phyloP scores from a whole-genome alignment of 1,140 invertebrate species.

The Drosophila kikkawai region DNA sequence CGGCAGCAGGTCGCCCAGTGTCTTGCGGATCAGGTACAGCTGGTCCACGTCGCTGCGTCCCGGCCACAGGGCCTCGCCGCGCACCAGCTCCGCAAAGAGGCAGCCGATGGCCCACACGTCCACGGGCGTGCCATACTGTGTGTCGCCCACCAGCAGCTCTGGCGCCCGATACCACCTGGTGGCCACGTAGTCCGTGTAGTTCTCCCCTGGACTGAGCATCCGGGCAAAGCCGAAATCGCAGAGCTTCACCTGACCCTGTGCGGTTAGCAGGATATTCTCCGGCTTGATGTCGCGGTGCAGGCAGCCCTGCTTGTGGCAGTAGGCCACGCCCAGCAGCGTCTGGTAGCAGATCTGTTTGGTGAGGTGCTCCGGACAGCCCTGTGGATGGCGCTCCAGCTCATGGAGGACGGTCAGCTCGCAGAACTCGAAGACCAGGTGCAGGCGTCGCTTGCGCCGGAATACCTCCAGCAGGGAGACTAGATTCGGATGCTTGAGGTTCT shows the following conservation, averaged over 20 bases:
- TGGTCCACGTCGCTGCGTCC: conserved; percentile 99
- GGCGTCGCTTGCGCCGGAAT: conserved; percentile 97
- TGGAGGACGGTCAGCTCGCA: conserved; percentile 98
- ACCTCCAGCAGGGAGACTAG: conserved; percentile 99
- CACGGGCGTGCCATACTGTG: conserved; percentile 97
- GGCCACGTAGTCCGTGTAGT: conserved; percentile 99
- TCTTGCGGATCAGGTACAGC: conserved; percentile 97
- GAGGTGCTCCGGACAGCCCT: conserved; percentile 93
- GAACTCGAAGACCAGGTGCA: conserved; percentile 99
- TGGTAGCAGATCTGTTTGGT: conserved; percentile 98
- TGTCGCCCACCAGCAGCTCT: conserved; percentile 98
- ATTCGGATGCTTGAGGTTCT: conserved; percentile 99
- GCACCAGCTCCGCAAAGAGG: conserved; percentile 97
- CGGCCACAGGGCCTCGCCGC: conserved; percentile 98
- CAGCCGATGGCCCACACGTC: conserved; percentile 93
- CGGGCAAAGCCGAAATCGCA: conserved; percentile 99
- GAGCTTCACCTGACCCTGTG: conserved; percentile 96
- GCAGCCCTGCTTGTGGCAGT: conserved; percentile 98
- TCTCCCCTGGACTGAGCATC: conserved; percentile 98
- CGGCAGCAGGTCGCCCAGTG: conserved; percentile 95
- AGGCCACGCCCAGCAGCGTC: conserved; percentile 96
- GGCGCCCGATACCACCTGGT: conserved; percentile 99
- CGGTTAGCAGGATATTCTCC: conserved; percentile 99
- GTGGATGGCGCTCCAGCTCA: conserved; percentile 96
- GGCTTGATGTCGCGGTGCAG: conserved; percentile 99